Evolutionary conservation across 2,797 vertebrate species (phyloP).

Genomic region (Hypotaenidia okinawae): DNA sequence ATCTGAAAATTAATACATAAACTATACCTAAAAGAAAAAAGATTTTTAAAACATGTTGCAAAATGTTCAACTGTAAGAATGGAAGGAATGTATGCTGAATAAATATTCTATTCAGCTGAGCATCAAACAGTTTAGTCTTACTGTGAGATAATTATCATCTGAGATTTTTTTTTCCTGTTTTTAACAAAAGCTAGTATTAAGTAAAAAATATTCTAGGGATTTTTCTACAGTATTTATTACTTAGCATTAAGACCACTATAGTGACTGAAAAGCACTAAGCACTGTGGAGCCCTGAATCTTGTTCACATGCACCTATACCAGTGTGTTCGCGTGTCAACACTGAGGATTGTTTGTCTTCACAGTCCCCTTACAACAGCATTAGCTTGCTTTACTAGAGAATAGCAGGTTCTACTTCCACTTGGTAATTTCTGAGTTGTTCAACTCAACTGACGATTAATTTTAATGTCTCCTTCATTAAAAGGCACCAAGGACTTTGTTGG

Average conservation of each 20-base stretch:
- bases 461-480: constrained; percentile 50
- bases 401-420: constrained; percentile 26
- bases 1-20: neutral
- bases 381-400: constrained; percentile 9
- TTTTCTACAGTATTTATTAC: neutral
- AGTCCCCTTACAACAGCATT: neutral
- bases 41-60: neutral
- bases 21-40: neutral
- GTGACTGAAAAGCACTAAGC: neutral
- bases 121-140: neutral
- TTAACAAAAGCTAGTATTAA: neutral
- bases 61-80: constrained; percentile 9
- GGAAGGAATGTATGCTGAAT: neutral
- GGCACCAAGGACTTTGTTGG: constrained; percentile 7
- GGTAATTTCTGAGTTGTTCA: constrained; percentile 33
- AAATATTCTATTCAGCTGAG: constrained; percentile 31
- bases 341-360: neutral
- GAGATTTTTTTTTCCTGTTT: neutral
- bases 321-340: neutral
- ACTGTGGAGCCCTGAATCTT: neutral
- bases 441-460: constrained; percentile 56
- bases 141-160: constrained; percentile 2
- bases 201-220: neutral
- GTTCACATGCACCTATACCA: neutral
- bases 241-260: neutral